Evolutionary conservation across 2,888 invertebrate species (phyloP).

Genomic region (Mamestra brassicae): DNA sequence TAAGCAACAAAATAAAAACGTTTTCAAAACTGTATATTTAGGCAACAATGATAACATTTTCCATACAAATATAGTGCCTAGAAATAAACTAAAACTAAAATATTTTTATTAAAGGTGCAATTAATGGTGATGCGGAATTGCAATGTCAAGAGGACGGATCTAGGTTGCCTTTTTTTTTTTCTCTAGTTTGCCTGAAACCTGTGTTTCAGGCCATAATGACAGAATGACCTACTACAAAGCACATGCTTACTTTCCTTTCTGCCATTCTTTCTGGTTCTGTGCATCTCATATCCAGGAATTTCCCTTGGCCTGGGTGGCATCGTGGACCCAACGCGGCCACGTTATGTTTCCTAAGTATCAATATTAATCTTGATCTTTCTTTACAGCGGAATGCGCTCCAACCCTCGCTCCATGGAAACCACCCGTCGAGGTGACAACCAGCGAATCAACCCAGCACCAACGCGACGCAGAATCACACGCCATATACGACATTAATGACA

Average conservation of each 20-base stretch:
- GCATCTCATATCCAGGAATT: neutral
- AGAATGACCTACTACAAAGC: no score
- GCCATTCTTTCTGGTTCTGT: neutral
- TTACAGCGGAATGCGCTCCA: conserved; percentile 87
- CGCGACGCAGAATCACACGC: conserved; percentile 74
- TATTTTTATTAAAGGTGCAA: no score
- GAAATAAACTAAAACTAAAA: no score
- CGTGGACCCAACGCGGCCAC: neutral
- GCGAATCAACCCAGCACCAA: conserved; percentile 71
- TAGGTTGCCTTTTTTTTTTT: no score
- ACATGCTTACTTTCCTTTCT: neutral
- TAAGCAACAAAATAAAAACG: no score
- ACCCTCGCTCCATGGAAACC: conserved; percentile 86
- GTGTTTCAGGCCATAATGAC: no score
- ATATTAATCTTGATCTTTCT: conserved; percentile 34
- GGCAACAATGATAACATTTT: no score
- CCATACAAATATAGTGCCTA: no score
- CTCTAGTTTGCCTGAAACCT: no score
- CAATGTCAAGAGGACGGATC: no score
- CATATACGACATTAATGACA: conserved; percentile 86
- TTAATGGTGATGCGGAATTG: no score
- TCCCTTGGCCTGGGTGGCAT: neutral
- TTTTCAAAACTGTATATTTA: no score
- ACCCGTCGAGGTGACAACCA: conserved; percentile 79
- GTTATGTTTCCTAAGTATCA: neutral